phyloP scores from a whole-genome alignment of 2,113 vertebrate species.

The Girardinichthys multiradiatus region DNA sequence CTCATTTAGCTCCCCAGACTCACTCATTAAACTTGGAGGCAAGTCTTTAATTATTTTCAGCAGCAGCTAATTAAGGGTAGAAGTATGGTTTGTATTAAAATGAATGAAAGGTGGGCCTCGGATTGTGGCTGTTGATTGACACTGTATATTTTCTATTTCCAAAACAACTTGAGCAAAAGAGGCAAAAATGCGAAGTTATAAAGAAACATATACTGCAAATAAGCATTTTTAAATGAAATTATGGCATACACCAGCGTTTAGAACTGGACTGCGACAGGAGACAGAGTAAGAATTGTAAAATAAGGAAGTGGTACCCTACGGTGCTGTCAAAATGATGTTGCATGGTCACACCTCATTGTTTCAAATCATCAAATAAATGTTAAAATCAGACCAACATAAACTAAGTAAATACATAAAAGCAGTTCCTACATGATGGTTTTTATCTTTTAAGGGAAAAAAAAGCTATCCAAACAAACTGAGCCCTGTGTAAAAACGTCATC shows the following conservation, averaged over 20 bases:
- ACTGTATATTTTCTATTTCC: constrained; percentile 37
- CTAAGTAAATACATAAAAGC: too few relatives aligned
- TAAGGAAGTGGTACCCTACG: too few relatives aligned
- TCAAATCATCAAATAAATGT: too few relatives aligned
- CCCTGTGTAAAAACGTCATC: too few relatives aligned
- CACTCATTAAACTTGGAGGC: constrained; percentile 58
- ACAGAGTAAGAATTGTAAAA: too few relatives aligned
- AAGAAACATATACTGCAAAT: neutral
- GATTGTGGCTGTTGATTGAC: constrained; percentile 31
- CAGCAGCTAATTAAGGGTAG: constrained; percentile 56
- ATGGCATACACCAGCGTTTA: neutral
- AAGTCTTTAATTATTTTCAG: constrained; percentile 65
- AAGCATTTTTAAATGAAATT: neutral
- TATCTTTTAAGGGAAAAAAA: too few relatives aligned
- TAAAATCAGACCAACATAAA: too few relatives aligned
- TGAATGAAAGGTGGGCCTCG: constrained; percentile 51
- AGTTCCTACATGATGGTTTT: too few relatives aligned
- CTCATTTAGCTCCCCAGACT: constrained; percentile 58
- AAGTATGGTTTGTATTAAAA: constrained; percentile 40
- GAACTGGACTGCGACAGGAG: too few relatives aligned
- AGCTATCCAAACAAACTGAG: too few relatives aligned
- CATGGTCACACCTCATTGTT: too few relatives aligned
- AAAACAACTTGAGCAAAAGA: constrained; percentile 20
- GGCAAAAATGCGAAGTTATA: neutral
- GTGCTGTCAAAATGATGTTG: too few relatives aligned